phyloP scores from a whole-genome alignment of 1,140 invertebrate species.

The Ostrea edulis region DNA sequence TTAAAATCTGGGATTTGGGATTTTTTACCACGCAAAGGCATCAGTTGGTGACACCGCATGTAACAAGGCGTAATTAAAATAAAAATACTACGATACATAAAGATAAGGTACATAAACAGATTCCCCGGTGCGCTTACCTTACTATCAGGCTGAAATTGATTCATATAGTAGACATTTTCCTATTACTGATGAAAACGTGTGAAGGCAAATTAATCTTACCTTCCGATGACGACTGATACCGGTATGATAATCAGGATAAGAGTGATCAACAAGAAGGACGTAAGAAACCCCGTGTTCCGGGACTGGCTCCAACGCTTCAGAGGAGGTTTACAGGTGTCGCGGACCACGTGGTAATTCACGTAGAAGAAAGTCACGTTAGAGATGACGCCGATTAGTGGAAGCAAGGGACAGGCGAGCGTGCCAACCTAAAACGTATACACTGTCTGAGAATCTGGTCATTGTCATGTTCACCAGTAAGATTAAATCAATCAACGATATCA shows the following conservation, averaged over 20 bases:
- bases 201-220: constrained; percentile 48
- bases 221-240: constrained; percentile 64
- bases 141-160: too few relatives aligned
- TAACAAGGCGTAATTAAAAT: too few relatives aligned
- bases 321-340: constrained; percentile 64
- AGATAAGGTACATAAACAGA: too few relatives aligned
- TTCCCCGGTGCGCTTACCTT: too few relatives aligned
- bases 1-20: too few relatives aligned
- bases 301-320: constrained; percentile 70
- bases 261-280: constrained; percentile 60
- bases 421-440: constrained; percentile 61
- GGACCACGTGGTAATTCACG: constrained; percentile 63
- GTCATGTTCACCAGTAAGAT: too few relatives aligned
- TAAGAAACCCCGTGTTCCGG: constrained; percentile 64
- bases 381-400: constrained; percentile 62
- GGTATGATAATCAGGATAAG: constrained; percentile 60
- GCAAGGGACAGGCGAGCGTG: constrained; percentile 65
- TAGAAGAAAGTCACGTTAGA: constrained; percentile 64
- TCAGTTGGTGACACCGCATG: too few relatives aligned
- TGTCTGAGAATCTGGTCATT: neutral
- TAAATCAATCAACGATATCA: constrained; percentile 19
- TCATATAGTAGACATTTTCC: too few relatives aligned
- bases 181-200: too few relatives aligned
- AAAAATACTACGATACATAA: too few relatives aligned
- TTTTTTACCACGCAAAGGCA: too few relatives aligned